Conservation (phyloP, 2,888 invertebrate genomes). For the Eupithecia inturbata region DNA sequence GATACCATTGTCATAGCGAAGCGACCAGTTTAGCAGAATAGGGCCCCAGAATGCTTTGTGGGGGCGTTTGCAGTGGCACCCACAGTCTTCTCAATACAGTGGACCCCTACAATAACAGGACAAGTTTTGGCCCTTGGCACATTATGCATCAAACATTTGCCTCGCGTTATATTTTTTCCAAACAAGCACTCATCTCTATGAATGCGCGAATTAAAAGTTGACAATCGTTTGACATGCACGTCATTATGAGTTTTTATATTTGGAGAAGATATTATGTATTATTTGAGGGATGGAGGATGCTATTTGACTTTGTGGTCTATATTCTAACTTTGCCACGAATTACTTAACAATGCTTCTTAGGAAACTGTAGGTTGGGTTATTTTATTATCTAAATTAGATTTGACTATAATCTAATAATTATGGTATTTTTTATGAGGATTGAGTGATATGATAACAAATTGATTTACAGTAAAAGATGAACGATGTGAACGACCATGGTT, state of each 20-base stretch:
- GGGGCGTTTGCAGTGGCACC: conserved; percentile 52
- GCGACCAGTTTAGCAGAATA: background rate
- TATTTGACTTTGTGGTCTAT: background rate
- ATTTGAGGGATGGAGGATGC: background rate
- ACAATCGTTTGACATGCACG: conserved; percentile 68
- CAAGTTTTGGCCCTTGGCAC: conserved; percentile 72
- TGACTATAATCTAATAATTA: too few relatives aligned
- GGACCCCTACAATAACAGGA: conserved; percentile 51
- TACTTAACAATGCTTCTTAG: background rate
- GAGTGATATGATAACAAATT: background rate
- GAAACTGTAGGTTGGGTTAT: background rate
- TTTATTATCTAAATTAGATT: too few relatives aligned
- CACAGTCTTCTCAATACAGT: conserved; percentile 1
- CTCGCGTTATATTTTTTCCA: conserved; percentile 64
- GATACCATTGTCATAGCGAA: background rate
- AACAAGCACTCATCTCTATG: conserved; percentile 60
- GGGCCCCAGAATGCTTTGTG: conserved; percentile 34
- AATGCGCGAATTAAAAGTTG: conserved; percentile 68
- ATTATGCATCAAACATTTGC: conserved; percentile 67
- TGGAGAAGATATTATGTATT: conserved; percentile 23
- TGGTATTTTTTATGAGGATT: background rate
- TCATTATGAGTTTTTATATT: conserved; percentile 68
- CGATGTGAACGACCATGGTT: background rate
- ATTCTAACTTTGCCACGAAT: background rate
- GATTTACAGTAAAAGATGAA: background rate